phyloP scores from a whole-genome alignment of 92 coral and sea anemone species.

The Palythoa caribaeorum region DNA sequence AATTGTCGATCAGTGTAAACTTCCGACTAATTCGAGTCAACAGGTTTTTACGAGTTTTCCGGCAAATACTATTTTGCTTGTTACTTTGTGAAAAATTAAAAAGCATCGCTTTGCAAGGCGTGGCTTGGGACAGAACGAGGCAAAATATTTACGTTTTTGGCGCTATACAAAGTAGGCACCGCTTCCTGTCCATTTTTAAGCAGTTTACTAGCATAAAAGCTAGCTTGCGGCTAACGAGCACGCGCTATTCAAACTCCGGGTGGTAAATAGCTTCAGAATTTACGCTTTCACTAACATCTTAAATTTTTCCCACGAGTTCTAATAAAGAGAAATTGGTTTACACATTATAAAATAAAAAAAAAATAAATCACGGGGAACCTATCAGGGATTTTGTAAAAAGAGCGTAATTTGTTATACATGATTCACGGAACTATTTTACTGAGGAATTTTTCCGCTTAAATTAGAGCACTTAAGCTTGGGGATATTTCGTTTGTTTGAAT shows the following conservation, averaged over 20 bases:
- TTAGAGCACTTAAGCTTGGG: constrained; percentile 24
- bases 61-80: constrained; percentile 53
- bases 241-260: constrained; percentile 36
- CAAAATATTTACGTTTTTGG: constrained; percentile 71
- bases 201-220: constrained; percentile 48
- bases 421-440: constrained; percentile 25
- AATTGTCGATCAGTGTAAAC: constrained; percentile 32
- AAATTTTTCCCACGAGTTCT: constrained; percentile 39
- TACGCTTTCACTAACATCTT: constrained; percentile 33
- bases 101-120: constrained; percentile 71
- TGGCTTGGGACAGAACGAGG: constrained; percentile 68
- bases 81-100: constrained; percentile 87
- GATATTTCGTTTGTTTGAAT: constrained; percentile 30
- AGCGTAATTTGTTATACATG: constrained; percentile 19
- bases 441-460: constrained; percentile 50
- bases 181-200: constrained; percentile 54
- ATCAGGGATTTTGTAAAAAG: constrained; percentile 19
- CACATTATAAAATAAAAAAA: not conserved
- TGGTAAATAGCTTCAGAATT: constrained; percentile 48
- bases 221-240: constrained; percentile 48
- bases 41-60: constrained; percentile 20
- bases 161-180: constrained; percentile 52
- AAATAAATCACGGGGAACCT: constrained; percentile 6
- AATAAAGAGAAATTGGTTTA: not conserved
- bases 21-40: constrained; percentile 34